Conservation (phyloP, 30 jellyfish, hydroid and myxozoan species). For the Hydractinia symbiolongicarpus region DNA sequence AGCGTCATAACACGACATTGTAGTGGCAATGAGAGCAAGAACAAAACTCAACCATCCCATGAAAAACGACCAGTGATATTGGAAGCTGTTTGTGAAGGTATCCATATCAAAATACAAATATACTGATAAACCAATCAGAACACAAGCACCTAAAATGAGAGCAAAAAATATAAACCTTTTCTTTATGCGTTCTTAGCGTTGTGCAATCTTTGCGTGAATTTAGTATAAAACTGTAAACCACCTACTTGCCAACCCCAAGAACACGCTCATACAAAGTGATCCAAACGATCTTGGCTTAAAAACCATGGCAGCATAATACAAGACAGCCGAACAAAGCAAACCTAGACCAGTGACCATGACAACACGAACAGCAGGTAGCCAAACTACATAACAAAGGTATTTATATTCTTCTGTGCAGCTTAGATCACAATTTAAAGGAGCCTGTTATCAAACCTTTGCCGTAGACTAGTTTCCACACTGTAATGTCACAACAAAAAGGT, state of each 20-base stretch:
- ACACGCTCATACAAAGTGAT: conserved; percentile 1
- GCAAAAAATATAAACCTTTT: not conserved
- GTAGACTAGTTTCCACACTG: no score
- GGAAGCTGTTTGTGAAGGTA: conserved; percentile 15
- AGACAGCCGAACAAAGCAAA: not conserved
- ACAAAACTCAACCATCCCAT: conserved; percentile 21
- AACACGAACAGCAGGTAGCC: not conserved
- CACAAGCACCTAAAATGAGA: conserved; percentile 8
- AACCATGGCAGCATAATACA: conserved; percentile 3
- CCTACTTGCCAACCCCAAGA: conserved; percentile 6
- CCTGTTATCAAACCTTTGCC: no score
- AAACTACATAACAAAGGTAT: not conserved
- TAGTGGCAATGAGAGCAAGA: not conserved
- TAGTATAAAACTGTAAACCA: not conserved
- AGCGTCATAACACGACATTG: conserved; percentile 10
- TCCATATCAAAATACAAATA: conserved; percentile 3
- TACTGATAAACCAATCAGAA: conserved; percentile 17
- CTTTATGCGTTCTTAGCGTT: not conserved
- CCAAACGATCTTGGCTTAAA: conserved; percentile 18
- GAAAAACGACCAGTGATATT: conserved; percentile 19
- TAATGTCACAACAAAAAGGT: no score
- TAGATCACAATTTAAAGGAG: not conserved
- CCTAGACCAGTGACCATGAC: not conserved
- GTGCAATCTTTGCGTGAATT: not conserved
- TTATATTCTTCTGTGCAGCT: not conserved